Evolutionary conservation across 2,113 vertebrate genomes (phyloP).

Genomic region (Riparia riparia): DNA sequence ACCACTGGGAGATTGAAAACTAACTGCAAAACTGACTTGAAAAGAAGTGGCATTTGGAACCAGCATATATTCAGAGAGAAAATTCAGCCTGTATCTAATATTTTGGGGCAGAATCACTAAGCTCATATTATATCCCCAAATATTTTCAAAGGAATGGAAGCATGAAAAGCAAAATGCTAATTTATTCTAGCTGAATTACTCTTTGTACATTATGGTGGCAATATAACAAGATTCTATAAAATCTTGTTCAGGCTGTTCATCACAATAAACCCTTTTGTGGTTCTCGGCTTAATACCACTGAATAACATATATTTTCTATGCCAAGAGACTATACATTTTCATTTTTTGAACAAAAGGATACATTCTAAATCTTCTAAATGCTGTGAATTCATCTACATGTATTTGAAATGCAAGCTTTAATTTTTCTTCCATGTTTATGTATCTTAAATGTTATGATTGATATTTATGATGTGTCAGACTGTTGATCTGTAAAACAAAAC

Average conservation of each 20-base stretch:
- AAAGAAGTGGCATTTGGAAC: slow-evolving; percentile 70
- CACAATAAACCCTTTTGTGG: neutral
- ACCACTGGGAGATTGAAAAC: slow-evolving; percentile 67
- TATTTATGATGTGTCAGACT: slow-evolving; percentile 73
- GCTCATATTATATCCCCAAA: slow-evolving; percentile 37
- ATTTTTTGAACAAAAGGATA: neutral
- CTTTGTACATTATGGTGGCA: slow-evolving; percentile 1
- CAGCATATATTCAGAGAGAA: slow-evolving; percentile 49
- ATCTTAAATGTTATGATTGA: slow-evolving; percentile 44
- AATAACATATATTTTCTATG: neutral
- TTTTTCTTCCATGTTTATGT: slow-evolving; percentile 31
- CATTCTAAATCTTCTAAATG: neutral
- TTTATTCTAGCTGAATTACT: slow-evolving; percentile 62
- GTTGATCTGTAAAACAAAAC: slow-evolving; percentile 74
- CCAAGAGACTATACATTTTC: neutral
- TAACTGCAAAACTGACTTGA: slow-evolving; percentile 61
- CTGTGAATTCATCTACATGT: neutral
- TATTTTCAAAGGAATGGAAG: slow-evolving; percentile 66
- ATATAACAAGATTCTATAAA: slow-evolving; percentile 26
- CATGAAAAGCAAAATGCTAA: slow-evolving; percentile 55
- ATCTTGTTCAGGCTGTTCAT: neutral
- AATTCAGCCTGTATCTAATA: slow-evolving; percentile 57
- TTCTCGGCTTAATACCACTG: neutral
- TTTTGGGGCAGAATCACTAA: slow-evolving; percentile 29
- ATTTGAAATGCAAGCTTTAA: slow-evolving; percentile 23